Evolutionary conservation across 2,888 invertebrate species (phyloP).

Genomic region (Erebia ligea): DNA sequence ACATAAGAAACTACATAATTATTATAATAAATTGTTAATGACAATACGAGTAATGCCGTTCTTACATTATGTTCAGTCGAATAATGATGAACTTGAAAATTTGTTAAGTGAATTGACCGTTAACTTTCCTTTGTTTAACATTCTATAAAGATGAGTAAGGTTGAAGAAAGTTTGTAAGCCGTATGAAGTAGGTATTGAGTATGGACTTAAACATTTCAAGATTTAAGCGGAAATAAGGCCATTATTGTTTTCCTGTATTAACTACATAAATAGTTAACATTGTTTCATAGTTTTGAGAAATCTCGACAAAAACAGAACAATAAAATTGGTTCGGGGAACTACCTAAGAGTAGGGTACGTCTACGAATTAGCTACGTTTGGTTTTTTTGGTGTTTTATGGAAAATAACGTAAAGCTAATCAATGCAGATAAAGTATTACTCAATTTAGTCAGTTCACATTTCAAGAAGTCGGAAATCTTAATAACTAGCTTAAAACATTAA

Average conservation of each 20-base stretch:
- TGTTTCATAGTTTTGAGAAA: not conserved
- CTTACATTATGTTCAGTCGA: not conserved
- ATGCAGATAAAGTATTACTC: not conserved
- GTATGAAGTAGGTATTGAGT: not conserved
- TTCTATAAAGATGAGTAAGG: conserved; percentile 16
- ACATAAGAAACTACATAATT: too few relatives aligned
- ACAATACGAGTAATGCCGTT: not conserved
- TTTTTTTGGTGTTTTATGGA: not conserved
- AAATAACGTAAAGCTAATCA: not conserved
- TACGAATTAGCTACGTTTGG: too few relatives aligned
- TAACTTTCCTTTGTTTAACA: conserved; percentile 25
- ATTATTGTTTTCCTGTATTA: not conserved
- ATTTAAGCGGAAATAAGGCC: conserved; percentile 8
- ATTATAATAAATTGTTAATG: not conserved
- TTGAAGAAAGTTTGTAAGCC: conserved; percentile 13
- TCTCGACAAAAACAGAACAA: conserved; percentile 7
- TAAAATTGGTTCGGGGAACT: not conserved
- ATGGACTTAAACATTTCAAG: not conserved
- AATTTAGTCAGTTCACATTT: not conserved
- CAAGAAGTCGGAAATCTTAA: not conserved
- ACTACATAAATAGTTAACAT: not conserved
- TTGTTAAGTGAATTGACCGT: conserved; percentile 1
- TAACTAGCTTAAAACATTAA: not conserved
- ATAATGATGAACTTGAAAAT: conserved; percentile 19
- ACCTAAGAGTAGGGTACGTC: not conserved